Evolutionary conservation across 2,888 invertebrate species (phyloP).

Genomic region (Chironomus tentans): DNA sequence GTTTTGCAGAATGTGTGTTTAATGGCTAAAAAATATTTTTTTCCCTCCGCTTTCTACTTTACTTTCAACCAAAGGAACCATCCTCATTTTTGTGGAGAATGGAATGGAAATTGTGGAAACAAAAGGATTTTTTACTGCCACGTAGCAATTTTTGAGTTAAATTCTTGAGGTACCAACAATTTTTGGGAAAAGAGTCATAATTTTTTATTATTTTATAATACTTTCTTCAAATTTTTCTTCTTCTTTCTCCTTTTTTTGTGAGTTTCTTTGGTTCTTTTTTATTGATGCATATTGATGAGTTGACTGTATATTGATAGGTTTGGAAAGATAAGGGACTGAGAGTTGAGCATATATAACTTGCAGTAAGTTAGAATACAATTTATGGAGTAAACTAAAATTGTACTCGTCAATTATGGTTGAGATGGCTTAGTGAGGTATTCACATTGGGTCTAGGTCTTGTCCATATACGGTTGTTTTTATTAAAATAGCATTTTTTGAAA

Average conservation of each 20-base stretch:
- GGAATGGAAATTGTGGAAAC: slow-evolving; percentile 6
- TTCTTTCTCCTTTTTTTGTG: background rate
- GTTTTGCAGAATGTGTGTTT: background rate
- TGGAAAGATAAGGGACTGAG: too few species aligned
- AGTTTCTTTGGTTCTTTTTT: background rate
- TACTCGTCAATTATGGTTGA: too few species aligned
- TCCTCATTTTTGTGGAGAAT: background rate
- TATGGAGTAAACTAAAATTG: too few species aligned
- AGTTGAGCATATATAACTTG: too few species aligned
- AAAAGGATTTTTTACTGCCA: background rate
- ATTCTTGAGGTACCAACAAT: background rate
- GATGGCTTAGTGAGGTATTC: too few species aligned
- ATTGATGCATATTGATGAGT: too few species aligned
- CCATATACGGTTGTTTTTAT: too few species aligned
- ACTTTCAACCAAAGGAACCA: background rate
- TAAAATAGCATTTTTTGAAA: too few species aligned
- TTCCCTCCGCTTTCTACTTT: background rate
- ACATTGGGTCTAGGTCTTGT: too few species aligned
- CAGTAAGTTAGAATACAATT: too few species aligned
- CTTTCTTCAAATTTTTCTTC: background rate
- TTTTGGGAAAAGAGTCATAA: slow-evolving; percentile 6
- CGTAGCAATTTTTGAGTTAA: background rate
- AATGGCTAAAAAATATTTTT: background rate
- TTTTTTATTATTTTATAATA: slow-evolving; percentile 3
- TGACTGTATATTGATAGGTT: too few species aligned